Evolutionary conservation across 2,113 vertebrate species (phyloP), one percentile per base, ranked within the genome.

Genomic region (Balaeniceps rex): DNA sequence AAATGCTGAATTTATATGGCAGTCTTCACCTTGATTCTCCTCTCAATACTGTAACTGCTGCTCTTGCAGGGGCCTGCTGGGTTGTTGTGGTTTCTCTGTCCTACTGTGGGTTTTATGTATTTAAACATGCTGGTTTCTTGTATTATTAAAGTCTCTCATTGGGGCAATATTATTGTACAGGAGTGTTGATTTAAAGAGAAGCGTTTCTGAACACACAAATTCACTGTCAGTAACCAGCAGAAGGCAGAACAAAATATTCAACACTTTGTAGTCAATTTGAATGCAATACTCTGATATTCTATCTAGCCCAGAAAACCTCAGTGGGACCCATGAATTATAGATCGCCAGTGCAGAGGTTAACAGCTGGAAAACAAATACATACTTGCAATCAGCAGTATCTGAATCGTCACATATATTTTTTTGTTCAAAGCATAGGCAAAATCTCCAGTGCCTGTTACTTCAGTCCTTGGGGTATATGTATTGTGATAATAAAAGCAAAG

Each of bases 121-220:
- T 95, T 96, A 97, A 96, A 86, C 66, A 14, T 86, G 91, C 83
- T 97, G 89, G 19, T 58, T 96, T 29, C 88, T 96, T 96, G 33
- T 95, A 60, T 96, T 96, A 95, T 69, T 87, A 66, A 96, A 96
- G 63, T 90, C 70, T 95, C 74, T 97, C 93, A 80, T 87, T 85
- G 96, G 49, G 70, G n/a, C 79, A 96, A 94, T 91, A 95, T 94
- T 96, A 70, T 88, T 92, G 78, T 87, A 84, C 68, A n/a, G 72
- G 61, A 94, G 18, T 93, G 83, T 93, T 94, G 88, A 93, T 79
- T 91, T 95, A 88, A 93, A 96, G 72, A 64, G 55, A 81, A 88
- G 64, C 61, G 60, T 90, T 95, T 82, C 24, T 49, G 52, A 94
- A 91, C 81, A 82, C n/a, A 78, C 58, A 88, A 80, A 33, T 55